These are phyloP conservation scores for Acromyrmex echinatior DNA, from an alignment of 1,140 invertebrate genomes.

Conservation along the genomic window DNA sequence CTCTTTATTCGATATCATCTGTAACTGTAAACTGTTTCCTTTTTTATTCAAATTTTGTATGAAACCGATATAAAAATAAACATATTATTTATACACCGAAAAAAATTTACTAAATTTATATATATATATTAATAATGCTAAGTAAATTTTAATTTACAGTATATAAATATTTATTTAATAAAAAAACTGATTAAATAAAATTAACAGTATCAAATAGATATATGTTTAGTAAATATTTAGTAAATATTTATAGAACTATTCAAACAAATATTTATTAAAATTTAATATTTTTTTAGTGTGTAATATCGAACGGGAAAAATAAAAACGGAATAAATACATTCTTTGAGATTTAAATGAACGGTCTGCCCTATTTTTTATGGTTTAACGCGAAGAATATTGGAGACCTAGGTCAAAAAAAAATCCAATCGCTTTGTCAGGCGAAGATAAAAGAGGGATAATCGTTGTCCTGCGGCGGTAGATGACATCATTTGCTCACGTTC, in stretches of 20 bases:
- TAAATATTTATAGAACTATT: too few species aligned
- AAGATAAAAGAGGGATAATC: neutral
- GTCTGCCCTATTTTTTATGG: neutral
- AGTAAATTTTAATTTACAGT: too few species aligned
- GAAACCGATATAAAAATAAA: neutral
- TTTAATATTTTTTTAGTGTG: too few species aligned
- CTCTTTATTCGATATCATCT: neutral
- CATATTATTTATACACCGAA: neutral
- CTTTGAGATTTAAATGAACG: neutral
- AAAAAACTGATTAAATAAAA: too few species aligned
- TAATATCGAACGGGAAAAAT: neutral
- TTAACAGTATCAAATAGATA: too few species aligned
- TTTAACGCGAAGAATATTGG: neutral
- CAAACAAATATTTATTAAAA: too few species aligned
- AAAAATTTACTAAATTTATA: too few species aligned
- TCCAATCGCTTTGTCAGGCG: neutral
- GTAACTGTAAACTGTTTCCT: neutral
- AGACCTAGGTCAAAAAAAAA: neutral
- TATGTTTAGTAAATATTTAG: too few species aligned
- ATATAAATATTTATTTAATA: too few species aligned
- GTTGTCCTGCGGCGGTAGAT: neutral
- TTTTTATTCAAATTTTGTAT: too few species aligned
- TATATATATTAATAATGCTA: too few species aligned
- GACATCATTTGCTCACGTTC: slow-evolving; percentile 24
- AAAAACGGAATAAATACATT: neutral